phyloP scores from a whole-genome alignment of 2,888 invertebrate species.

The Alcis repandata region DNA sequence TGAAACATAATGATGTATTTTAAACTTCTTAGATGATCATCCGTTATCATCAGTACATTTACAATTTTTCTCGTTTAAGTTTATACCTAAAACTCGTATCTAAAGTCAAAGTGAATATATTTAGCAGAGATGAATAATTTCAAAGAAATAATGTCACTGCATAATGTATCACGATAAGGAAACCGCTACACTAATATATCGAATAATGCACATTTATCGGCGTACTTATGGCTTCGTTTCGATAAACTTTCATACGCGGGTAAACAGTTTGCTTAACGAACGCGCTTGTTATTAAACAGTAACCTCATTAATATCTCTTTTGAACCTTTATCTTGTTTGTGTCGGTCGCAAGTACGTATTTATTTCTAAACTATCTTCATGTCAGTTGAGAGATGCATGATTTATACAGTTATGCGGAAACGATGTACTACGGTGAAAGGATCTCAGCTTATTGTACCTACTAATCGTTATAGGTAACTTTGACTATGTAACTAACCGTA shows the following conservation, averaged over 20 bases:
- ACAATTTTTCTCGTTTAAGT: background rate
- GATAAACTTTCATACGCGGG: conserved; percentile 35
- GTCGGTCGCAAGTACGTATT: conserved; percentile 52
- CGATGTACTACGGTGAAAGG: no score
- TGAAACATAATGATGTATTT: conserved; percentile 7
- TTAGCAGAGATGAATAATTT: background rate
- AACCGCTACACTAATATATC: conserved; percentile 12
- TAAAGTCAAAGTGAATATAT: background rate
- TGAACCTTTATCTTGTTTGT: conserved; percentile 73
- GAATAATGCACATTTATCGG: conserved; percentile 14
- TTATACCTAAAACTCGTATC: background rate
- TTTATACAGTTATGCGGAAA: conserved; percentile 42
- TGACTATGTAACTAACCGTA: no score
- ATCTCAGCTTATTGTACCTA: no score
- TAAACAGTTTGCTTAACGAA: conserved; percentile 38
- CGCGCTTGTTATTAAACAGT: conserved; percentile 52
- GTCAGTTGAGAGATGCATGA: conserved; percentile 53
- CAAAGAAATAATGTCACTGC: background rate
- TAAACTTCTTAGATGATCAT: background rate
- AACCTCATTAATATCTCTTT: conserved; percentile 53
- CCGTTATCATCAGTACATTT: background rate
- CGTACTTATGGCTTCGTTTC: conserved; percentile 16
- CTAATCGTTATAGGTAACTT: no score
- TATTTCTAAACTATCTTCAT: conserved; percentile 58
- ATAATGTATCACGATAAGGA: background rate